A percentile compares a stretch with the other conserved stretches of the same genome.
phyloP scores from a whole-genome alignment of 1,140 invertebrate species.

The Oncopeltus fasciatus region DNA sequence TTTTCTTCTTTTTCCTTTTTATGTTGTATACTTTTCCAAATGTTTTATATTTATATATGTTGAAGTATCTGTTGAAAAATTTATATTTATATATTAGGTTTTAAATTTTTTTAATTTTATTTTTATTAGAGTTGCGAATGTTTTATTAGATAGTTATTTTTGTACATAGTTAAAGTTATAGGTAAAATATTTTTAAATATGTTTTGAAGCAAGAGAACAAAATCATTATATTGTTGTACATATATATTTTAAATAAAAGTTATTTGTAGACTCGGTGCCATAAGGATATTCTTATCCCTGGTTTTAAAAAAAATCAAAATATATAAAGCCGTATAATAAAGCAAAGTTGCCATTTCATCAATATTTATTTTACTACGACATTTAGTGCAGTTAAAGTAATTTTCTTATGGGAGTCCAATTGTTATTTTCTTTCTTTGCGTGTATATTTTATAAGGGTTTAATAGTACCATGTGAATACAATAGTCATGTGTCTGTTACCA shows the following conservation, averaged over 20 bases:
- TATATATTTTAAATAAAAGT: no score
- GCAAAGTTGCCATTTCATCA: neutral
- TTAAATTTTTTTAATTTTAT: conserved; percentile 5
- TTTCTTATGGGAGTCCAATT: no score
- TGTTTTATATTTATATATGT: conserved; percentile 13
- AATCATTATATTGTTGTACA: neutral
- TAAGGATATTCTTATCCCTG: neutral
- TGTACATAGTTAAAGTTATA: neutral
- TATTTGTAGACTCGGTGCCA: conserved; percentile 2
- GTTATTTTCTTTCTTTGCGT: no score
- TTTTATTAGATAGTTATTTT: neutral
- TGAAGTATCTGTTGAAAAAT: neutral
- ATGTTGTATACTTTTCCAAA: conserved; percentile 9
- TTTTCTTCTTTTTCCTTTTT: conserved; percentile 3
- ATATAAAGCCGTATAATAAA: neutral
- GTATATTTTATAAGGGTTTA: no score
- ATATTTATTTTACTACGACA: no score
- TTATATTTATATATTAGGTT: conserved; percentile 1
- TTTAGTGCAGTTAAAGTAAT: no score
- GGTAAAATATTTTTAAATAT: neutral
- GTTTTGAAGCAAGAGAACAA: neutral
- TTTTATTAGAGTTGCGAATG: neutral
- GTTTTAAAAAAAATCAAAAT: neutral
- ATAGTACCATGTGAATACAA: no score
- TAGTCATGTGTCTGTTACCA: conserved; percentile 10